A percentile compares a stretch with the other conserved stretches of the same genome.
phyloP scores from a whole-genome alignment of 2,113 vertebrate species.

The Aix galericulata region DNA sequence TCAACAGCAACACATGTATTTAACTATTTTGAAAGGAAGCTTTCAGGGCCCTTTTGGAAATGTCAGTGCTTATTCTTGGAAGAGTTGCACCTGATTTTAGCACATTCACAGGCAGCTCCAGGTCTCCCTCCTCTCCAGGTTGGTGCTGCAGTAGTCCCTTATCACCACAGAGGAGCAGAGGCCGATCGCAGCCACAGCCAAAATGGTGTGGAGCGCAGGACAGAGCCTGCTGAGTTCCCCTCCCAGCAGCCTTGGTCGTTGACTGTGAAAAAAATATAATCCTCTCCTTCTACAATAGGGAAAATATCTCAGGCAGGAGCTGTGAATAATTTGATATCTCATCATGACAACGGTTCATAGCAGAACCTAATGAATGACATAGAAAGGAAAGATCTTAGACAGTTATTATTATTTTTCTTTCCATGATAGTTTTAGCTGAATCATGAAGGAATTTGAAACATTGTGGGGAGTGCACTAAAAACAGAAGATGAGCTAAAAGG shows the following conservation, averaged over 20 bases:
- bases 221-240: not conserved
- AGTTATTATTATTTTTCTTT: not conserved
- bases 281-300: not conserved
- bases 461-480: constrained; percentile 36
- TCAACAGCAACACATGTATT: not conserved
- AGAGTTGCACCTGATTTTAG: not conserved
- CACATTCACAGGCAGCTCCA: not conserved
- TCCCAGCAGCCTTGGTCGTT: not conserved
- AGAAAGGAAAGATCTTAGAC: not conserved
- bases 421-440: constrained; percentile 47
- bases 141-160: not conserved
- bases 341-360: not conserved
- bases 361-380: not conserved
- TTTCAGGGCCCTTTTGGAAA: not conserved
- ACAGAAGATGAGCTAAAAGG: constrained; percentile 31
- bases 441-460: constrained; percentile 36
- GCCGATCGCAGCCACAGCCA: not conserved
- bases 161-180: not conserved
- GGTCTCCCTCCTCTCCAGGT: not conserved
- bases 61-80: not conserved
- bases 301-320: not conserved
- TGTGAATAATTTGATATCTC: not conserved
- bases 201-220: not conserved
- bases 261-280: not conserved
- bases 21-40: not conserved